Evolutionary conservation across 1,140 invertebrate genomes (phyloP).

Genomic region (Drosophila pectinifera): DNA sequence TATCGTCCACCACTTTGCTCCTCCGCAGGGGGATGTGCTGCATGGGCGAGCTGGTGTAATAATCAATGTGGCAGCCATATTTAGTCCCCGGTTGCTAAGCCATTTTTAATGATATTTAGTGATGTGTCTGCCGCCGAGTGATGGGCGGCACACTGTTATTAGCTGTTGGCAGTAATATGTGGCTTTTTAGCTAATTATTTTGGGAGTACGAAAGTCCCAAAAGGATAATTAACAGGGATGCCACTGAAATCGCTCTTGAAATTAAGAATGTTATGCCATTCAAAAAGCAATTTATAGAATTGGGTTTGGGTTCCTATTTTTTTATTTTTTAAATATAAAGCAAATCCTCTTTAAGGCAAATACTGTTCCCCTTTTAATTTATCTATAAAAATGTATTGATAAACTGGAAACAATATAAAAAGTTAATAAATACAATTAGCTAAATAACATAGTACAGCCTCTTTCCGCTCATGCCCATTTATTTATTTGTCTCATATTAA

Average conservation of each 20-base stretch:
- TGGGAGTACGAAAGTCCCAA: background rate
- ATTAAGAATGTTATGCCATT: too few relatives aligned
- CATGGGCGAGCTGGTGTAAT: slow-evolving; percentile 39
- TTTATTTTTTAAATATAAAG: too few relatives aligned
- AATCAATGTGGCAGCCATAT: slow-evolving; percentile 58
- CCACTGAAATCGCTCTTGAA: too few relatives aligned
- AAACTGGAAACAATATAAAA: too few relatives aligned
- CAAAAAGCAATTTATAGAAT: too few relatives aligned
- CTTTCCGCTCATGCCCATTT: background rate
- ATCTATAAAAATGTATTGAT: too few relatives aligned
- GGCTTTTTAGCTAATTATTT: background rate
- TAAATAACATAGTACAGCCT: background rate
- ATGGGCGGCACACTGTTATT: background rate
- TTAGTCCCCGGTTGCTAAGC: slow-evolving; percentile 54
- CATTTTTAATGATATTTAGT: slow-evolving; percentile 60
- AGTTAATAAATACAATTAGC: too few relatives aligned
- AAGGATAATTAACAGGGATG: too few relatives aligned
- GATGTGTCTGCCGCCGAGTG: slow-evolving; percentile 20
- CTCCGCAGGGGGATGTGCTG: slow-evolving; percentile 14
- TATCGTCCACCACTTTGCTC: slow-evolving; percentile 9
- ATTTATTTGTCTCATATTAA: background rate
- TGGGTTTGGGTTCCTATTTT: too few relatives aligned
- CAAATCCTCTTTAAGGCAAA: too few relatives aligned
- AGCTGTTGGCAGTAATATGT: background rate
- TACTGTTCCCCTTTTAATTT: too few relatives aligned